Conservation (phyloP, 2,113 vertebrate species). For the Litocranius walleri region DNA sequence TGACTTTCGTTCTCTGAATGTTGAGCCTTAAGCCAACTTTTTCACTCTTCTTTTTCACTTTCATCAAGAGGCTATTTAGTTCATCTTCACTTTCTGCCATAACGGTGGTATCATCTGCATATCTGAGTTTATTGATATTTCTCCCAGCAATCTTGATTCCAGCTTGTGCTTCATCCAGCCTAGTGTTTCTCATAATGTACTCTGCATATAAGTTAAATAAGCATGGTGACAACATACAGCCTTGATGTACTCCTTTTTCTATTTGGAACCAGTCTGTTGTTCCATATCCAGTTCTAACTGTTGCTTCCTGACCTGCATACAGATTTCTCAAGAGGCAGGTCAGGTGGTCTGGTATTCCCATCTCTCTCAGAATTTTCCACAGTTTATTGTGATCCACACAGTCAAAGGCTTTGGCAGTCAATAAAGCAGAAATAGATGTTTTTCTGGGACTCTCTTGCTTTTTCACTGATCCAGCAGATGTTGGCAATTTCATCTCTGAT, state of each 20-base stretch:
- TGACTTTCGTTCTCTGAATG: background rate
- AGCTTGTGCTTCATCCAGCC: background rate
- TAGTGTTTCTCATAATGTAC: fast-evolving
- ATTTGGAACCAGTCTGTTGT: background rate
- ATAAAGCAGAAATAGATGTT: background rate
- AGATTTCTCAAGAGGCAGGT: background rate
- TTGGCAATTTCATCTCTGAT: background rate
- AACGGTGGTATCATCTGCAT: background rate
- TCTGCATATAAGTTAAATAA: background rate
- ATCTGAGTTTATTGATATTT: background rate
- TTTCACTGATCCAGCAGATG: background rate
- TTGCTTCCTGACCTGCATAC: background rate
- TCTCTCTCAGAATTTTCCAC: background rate
- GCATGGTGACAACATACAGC: background rate
- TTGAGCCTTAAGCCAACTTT: background rate
- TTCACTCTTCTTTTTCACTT: background rate
- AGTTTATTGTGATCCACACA: background rate
- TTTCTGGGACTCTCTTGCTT: background rate
- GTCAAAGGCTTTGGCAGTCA: background rate
- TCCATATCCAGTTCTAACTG: background rate
- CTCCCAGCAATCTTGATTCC: background rate
- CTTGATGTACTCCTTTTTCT: background rate
- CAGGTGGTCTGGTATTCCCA: background rate
- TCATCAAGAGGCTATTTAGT: background rate
- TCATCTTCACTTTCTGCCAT: background rate